Evolutionary conservation across 1,140 invertebrate genomes (phyloP), one percentile per base, ranked within the genome.

Genomic region (Neuroterus valhalla): DNA sequence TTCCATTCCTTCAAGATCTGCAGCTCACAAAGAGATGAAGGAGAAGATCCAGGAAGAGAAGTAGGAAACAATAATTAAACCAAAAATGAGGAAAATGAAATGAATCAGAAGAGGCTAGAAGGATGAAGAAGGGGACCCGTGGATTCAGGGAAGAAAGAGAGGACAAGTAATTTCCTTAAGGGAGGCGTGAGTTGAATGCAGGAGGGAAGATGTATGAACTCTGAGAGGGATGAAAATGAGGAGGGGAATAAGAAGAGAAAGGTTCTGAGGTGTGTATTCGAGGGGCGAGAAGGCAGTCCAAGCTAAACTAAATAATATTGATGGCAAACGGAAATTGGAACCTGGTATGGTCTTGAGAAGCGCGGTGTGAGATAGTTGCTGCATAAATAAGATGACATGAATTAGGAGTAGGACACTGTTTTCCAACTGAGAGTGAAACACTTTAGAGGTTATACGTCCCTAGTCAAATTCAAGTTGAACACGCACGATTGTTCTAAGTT

Each of bases 291-390:
- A 80, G 85, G 79, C 81, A 84, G 87, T 84, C 82, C 83, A 84
- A 89, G 88, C 87, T 89, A 88, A 90, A 89, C 88, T 89, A 89
- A 90, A 89, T 90, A 89, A 89, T 90, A 90, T 90, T 90, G 89
- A 90, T 89, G 89, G 88, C 85, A 84, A 89, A 89, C 88, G 89
- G 89, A 90, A 90, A 90, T 89, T 90, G 88, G 89, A 89, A 88
- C 87, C 87, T 85, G 85, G 89, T 89, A 90, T 87, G 82, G 85
- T 85, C 84, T 85, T 87, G 83, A 85, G 82, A 78, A 81, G 82
- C 87, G 86, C 80, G 83, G 81, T 81, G 82, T 80, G 82, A 88
- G 86, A 86, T 81, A 82, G 77, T 69, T 77, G 82, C 77, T 88
- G 85, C 87, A 87, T 88, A 87, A 88, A 88, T 89, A 88, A 89